phyloP scores from a whole-genome alignment of 2,888 invertebrate species.

The Parnassius mnemosyne region DNA sequence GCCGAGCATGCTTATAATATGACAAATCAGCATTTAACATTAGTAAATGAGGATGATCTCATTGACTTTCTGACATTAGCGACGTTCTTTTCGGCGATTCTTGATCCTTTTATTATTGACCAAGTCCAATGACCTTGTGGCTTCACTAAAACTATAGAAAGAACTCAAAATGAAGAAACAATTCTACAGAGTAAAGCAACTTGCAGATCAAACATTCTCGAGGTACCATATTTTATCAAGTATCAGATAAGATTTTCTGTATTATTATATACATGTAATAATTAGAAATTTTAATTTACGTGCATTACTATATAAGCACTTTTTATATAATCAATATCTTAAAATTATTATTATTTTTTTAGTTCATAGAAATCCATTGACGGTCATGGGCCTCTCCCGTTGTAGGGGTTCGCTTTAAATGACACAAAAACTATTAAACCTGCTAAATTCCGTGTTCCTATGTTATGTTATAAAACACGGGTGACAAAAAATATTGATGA shows the following conservation, averaged over 20 bases:
- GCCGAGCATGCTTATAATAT: too few relatives aligned
- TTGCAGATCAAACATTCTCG: slow-evolving; percentile 94
- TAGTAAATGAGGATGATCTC: slow-evolving; percentile 74
- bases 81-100: slow-evolving; percentile 66
- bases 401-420: too few relatives aligned
- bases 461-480: too few relatives aligned
- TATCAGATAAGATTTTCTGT: slow-evolving; percentile 61
- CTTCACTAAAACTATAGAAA: slow-evolving; percentile 54
- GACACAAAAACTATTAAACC: too few relatives aligned
- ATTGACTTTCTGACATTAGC: slow-evolving; percentile 76
- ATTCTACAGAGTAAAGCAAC: slow-evolving; percentile 92
- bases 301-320: not conserved
- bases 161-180: slow-evolving; percentile 87
- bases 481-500: too few relatives aligned
- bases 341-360: too few relatives aligned
- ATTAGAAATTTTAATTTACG: slow-evolving; percentile 4
- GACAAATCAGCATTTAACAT: slow-evolving; percentile 28
- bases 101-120: slow-evolving; percentile 71
- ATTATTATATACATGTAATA: slow-evolving; percentile 18
- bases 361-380: too few relatives aligned
- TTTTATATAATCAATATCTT: too few relatives aligned
- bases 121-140: slow-evolving; percentile 76
- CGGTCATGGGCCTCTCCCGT: too few relatives aligned
- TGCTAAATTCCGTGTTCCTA: too few relatives aligned
- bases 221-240: slow-evolving; percentile 76